These are phyloP conservation scores for Heliconius melpomene DNA, from an alignment of 1,140 invertebrate genomes.

Conservation along the genomic window DNA sequence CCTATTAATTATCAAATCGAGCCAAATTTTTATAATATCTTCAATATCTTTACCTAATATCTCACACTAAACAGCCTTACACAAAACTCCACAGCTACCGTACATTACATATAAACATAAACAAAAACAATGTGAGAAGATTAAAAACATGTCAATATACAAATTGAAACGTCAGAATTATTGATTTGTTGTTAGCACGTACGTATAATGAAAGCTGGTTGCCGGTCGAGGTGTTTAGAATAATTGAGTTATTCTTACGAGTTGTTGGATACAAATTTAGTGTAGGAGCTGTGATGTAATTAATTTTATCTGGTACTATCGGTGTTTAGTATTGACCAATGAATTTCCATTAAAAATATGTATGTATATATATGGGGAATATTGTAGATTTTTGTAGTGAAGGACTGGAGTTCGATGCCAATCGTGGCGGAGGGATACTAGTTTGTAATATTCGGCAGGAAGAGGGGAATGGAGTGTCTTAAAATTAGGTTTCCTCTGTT, in stretches of 20 bases:
- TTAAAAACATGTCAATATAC: slow-evolving; percentile 78
- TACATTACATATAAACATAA: slow-evolving; percentile 37
- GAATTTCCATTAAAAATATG: background rate
- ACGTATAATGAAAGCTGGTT: slow-evolving; percentile 34
- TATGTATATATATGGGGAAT: background rate
- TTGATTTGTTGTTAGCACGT: slow-evolving; percentile 69
- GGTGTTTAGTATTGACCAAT: background rate
- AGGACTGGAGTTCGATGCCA: too few species aligned
- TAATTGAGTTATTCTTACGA: slow-evolving; percentile 48
- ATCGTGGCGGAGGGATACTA: too few species aligned
- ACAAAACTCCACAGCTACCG: slow-evolving; percentile 48
- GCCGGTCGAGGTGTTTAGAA: slow-evolving; percentile 41
- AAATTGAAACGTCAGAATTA: slow-evolving; percentile 77
- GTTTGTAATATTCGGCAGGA: too few species aligned
- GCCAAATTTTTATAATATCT: too few species aligned
- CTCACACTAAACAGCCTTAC: background rate
- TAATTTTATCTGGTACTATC: slow-evolving; percentile 24
- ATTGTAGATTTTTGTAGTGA: background rate
- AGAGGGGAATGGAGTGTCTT: too few species aligned
- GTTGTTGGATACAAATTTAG: slow-evolving; percentile 19
- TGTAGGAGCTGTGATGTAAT: slow-evolving; percentile 30
- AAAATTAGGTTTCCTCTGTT: too few species aligned
- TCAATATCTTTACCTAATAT: background rate
- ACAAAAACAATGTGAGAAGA: slow-evolving; percentile 63
- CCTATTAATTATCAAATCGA: too few species aligned